Evolutionary conservation across 2,797 vertebrate species (phyloP).

Genomic region (Cichlasoma orientale): DNA sequence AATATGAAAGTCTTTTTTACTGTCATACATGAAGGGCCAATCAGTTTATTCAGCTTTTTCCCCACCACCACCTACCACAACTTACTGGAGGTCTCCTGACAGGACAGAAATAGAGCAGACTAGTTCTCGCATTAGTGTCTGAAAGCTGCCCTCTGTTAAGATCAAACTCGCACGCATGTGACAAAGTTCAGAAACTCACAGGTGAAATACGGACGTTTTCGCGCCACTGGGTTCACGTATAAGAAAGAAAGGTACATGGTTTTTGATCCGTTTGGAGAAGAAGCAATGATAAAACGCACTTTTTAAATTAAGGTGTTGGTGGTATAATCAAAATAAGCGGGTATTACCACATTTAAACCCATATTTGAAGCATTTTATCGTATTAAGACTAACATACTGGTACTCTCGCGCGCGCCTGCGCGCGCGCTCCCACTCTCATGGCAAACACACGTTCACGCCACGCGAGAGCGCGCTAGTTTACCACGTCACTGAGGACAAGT

Average conservation of each 20-base stretch:
- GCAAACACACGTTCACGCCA: neutral
- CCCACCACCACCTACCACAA: neutral
- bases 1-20: neutral
- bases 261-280: too few relatives aligned
- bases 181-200: neutral
- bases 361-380: neutral
- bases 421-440: neutral
- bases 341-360: neutral
- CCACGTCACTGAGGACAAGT: slow-evolving; percentile 61
- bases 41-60: neutral
- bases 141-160: slow-evolving; percentile 11
- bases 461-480: slow-evolving; percentile 36
- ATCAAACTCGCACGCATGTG: slow-evolving; percentile 16
- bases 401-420: neutral
- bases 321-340: neutral
- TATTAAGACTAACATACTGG: neutral
- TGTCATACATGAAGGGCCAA: too few relatives aligned
- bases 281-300: neutral
- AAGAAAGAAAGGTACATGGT: neutral
- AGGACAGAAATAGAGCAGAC: slow-evolving; percentile 77
- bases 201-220: neutral
- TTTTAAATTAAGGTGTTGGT: neutral
- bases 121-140: slow-evolving; percentile 29
- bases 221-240: neutral
- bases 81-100: slow-evolving; percentile 65